Conservation (phyloP, 2,113 vertebrate genomes). For the Brevimyrus niger region DNA sequence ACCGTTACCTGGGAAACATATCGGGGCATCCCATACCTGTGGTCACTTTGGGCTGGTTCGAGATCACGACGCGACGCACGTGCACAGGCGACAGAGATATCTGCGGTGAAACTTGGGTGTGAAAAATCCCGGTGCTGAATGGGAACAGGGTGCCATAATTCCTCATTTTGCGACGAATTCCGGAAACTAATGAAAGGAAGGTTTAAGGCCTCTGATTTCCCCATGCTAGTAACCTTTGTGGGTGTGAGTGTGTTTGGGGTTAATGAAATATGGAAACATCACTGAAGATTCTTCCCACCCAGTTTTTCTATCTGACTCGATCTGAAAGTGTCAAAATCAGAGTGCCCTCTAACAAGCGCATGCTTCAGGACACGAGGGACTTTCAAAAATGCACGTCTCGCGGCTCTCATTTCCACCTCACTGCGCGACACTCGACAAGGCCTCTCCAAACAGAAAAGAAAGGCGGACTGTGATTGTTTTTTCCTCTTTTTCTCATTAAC, state of each 20-base stretch:
- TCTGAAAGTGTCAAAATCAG: slow-evolving; percentile 42
- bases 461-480: slow-evolving; percentile 79
- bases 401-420: slow-evolving; percentile 46
- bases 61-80: slow-evolving; percentile 32
- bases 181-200: not conserved
- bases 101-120: slow-evolving; percentile 44
- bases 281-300: slow-evolving; percentile 68
- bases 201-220: not conserved
- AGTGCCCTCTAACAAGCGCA: slow-evolving; percentile 52
- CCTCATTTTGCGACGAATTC: not conserved
- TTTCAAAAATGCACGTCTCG: slow-evolving; percentile 59
- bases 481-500: slow-evolving; percentile 76
- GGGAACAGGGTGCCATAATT: not conserved
- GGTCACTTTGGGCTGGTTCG: slow-evolving; percentile 38
- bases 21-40: not conserved
- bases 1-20: slow-evolving; percentile 19
- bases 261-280: slow-evolving; percentile 36
- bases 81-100: slow-evolving; percentile 39
- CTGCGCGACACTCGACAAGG: slow-evolving; percentile 68
- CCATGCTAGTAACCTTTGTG: slow-evolving; percentile 6
- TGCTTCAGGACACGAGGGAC: slow-evolving; percentile 42
- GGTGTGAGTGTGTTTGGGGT: slow-evolving; percentile 28
- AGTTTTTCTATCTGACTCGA: slow-evolving; percentile 54
- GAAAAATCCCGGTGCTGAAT: slow-evolving; percentile 60
- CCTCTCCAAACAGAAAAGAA: slow-evolving; percentile 65